Evolutionary conservation across 2,113 vertebrate species (phyloP).

Genomic region (Psophia crepitans): DNA sequence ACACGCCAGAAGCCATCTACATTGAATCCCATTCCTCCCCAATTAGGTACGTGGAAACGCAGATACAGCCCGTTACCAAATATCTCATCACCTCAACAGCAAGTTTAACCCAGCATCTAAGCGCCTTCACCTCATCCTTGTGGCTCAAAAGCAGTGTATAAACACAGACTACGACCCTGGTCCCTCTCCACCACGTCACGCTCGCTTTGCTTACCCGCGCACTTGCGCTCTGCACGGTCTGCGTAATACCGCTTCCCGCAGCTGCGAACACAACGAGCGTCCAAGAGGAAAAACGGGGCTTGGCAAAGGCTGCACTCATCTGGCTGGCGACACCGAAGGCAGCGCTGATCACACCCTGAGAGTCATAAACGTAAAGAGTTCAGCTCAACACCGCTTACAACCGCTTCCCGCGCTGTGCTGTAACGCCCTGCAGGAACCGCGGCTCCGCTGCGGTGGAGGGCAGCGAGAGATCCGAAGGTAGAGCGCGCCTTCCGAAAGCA

Average conservation of each 20-base stretch:
- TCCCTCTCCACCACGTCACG: not conserved
- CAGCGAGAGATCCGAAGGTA: not conserved
- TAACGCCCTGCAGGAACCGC: not conserved
- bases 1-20: not conserved
- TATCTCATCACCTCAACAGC: not conserved
- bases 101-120: not conserved
- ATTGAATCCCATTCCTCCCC: not conserved
- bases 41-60: not conserved
- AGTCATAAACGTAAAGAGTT: not conserved
- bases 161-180: not conserved
- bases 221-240: slow-evolving; percentile 64
- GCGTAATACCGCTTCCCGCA: slow-evolving; percentile 77
- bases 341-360: slow-evolving; percentile 84
- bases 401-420: not conserved
- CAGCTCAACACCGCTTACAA: not conserved
- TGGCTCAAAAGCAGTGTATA: not conserved
- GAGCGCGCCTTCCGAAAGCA: not conserved
- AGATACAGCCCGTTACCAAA: not conserved
- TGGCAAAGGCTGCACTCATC: slow-evolving; percentile 79
- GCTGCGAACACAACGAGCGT: slow-evolving; percentile 75
- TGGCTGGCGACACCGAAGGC: slow-evolving; percentile 76
- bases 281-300: slow-evolving; percentile 72
- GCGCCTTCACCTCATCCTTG: not conserved
- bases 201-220: slow-evolving; percentile 73
- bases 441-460: not conserved